phyloP scores from a whole-genome alignment of 2,888 invertebrate species.

The Yponomeuta sedellus region DNA sequence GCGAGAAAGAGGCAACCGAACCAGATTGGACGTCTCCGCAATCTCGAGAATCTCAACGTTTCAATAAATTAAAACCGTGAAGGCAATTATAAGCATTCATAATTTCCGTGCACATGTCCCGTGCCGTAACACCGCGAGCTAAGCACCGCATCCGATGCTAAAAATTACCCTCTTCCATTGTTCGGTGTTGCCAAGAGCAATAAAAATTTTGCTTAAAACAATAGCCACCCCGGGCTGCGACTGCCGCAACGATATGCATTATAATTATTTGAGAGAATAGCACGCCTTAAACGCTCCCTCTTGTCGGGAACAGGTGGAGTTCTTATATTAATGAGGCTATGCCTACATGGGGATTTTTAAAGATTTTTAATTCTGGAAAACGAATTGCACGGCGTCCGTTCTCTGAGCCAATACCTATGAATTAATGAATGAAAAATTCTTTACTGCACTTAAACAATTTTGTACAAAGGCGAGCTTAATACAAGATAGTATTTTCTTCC shows the following conservation, averaged over 20 bases:
- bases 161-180: conserved; percentile 68
- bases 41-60: background rate
- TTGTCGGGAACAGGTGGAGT: conserved; percentile 62
- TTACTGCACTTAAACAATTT: too few species aligned
- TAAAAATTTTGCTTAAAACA: conserved; percentile 71
- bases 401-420: too few species aligned
- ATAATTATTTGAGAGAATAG: conserved; percentile 69
- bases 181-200: conserved; percentile 68
- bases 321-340: conserved; percentile 43
- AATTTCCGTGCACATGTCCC: conserved; percentile 18
- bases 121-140: conserved; percentile 44
- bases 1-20: background rate
- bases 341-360: conserved; percentile 26
- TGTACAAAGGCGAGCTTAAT: too few species aligned
- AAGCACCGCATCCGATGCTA: conserved; percentile 45
- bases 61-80: conserved; percentile 6
- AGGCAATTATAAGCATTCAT: conserved; percentile 12
- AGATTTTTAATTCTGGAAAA: background rate
- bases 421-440: too few species aligned
- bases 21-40: background rate
- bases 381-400: background rate
- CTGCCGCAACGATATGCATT: conserved; percentile 65
- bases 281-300: conserved; percentile 60
- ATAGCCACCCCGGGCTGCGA: conserved; percentile 67
- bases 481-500: too few species aligned